Conservation (phyloP, 2,888 invertebrate species). For the Pilophorus perplexus region DNA sequence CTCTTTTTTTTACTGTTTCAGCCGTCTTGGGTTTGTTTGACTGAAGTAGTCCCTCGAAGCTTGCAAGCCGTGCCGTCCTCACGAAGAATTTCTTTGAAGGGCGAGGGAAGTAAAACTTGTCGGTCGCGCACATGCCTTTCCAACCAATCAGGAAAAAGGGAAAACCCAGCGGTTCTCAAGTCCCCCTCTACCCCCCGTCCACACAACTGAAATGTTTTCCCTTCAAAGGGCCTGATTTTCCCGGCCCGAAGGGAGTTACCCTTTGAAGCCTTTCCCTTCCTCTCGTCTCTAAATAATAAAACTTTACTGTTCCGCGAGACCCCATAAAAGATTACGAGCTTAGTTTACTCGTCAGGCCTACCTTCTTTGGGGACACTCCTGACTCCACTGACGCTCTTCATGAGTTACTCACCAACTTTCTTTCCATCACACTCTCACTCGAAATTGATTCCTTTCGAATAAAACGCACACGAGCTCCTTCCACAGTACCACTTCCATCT, state of each 20-base stretch:
- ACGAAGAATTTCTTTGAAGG: neutral
- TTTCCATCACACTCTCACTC: too few species aligned
- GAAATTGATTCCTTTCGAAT: too few species aligned
- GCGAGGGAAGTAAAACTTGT: neutral
- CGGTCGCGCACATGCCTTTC: neutral
- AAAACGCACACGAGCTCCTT: too few species aligned
- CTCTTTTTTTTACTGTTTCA: too few species aligned
- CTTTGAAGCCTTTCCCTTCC: constrained; percentile 1
- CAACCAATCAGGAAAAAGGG: constrained; percentile 12
- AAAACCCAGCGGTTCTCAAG: neutral
- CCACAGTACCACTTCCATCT: too few species aligned
- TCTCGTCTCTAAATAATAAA: constrained; percentile 24
- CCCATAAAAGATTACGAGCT: constrained; percentile 15
- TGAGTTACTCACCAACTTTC: too few species aligned
- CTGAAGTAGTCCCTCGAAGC: too few species aligned
- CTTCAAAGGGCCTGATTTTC: constrained; percentile 27
- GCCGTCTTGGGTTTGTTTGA: too few species aligned
- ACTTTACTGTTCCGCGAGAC: constrained; percentile 11
- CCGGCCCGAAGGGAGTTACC: neutral
- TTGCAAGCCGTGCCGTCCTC: neutral
- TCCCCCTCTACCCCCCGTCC: neutral
- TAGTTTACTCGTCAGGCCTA: constrained; percentile 1
- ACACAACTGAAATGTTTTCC: neutral
- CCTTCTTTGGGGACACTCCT: too few species aligned
- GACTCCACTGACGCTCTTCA: neutral